Conservation (phyloP, 2,797 vertebrate species). For the Xerus rutilus region DNA sequence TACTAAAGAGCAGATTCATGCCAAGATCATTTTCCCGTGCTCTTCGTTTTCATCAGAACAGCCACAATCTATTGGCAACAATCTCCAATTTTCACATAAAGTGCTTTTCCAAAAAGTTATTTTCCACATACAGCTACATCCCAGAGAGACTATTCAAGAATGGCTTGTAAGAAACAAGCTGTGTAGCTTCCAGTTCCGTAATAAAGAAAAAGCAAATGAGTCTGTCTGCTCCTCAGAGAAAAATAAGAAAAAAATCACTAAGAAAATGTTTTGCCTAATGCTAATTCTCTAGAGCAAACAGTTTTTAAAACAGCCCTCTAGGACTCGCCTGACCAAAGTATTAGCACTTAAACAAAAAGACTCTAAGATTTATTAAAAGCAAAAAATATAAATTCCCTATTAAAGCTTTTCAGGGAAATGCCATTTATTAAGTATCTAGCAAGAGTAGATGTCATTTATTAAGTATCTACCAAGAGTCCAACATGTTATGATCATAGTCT, state of each 20-base stretch:
- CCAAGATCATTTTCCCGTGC: not conserved
- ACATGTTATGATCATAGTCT: not conserved
- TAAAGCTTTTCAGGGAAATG: not conserved
- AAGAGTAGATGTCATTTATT: not conserved
- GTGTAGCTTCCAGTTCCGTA: not conserved
- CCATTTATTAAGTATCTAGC: not conserved
- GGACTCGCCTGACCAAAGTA: not conserved
- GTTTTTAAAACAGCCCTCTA: not conserved
- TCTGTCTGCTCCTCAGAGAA: not conserved
- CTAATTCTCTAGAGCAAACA: not conserved
- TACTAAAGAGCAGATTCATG: not conserved
- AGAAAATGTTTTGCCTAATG: not conserved
- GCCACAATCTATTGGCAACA: not conserved
- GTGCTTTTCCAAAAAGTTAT: not conserved
- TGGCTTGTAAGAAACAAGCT: not conserved
- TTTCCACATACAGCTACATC: not conserved
- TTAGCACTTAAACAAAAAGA: not conserved
- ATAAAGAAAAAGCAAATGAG: conserved; percentile 4
- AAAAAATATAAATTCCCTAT: not conserved
- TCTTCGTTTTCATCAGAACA: not conserved
- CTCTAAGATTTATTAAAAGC: not conserved
- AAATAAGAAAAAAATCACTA: not conserved
- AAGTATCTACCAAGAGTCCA: not conserved
- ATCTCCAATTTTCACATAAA: not conserved
- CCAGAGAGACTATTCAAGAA: not conserved